phyloP scores from a whole-genome alignment of 1,140 invertebrate species.

The honey bee (Apis mellifera) region DNA sequence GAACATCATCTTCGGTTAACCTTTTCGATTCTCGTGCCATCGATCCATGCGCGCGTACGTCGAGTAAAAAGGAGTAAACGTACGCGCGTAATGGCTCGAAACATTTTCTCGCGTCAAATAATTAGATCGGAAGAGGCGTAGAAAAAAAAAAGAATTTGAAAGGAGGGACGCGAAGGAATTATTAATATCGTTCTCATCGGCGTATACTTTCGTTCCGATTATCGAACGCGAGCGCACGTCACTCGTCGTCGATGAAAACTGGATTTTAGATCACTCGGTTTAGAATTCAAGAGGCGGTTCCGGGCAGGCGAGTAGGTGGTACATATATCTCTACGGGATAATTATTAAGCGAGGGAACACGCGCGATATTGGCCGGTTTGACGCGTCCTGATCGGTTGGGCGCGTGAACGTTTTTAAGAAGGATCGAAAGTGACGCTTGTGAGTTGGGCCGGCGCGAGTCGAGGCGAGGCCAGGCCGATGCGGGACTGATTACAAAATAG shows the following conservation, averaged over 20 bases:
- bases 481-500: constrained; percentile 24
- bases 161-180: too few species aligned
- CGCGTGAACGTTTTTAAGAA: neutral
- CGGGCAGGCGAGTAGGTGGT: too few species aligned
- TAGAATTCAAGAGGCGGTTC: neutral
- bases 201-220: neutral
- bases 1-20: constrained; percentile 71
- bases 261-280: neutral
- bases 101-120: too few species aligned
- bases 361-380: too few species aligned
- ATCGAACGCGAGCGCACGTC: neutral
- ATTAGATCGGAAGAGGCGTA: too few species aligned
- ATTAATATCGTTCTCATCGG: neutral
- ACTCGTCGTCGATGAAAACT: neutral
- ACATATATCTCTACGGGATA: neutral
- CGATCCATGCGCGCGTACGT: neutral
- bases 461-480: neutral
- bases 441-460: neutral
- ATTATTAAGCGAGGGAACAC: neutral
- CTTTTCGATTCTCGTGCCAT: constrained; percentile 59
- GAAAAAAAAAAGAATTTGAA: too few species aligned
- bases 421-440: neutral
- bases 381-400: neutral
- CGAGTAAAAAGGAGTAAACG: too few species aligned
- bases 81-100: too few species aligned